Conservation (phyloP, 2,888 invertebrate species). For the Drosophila multiciliata region DNA sequence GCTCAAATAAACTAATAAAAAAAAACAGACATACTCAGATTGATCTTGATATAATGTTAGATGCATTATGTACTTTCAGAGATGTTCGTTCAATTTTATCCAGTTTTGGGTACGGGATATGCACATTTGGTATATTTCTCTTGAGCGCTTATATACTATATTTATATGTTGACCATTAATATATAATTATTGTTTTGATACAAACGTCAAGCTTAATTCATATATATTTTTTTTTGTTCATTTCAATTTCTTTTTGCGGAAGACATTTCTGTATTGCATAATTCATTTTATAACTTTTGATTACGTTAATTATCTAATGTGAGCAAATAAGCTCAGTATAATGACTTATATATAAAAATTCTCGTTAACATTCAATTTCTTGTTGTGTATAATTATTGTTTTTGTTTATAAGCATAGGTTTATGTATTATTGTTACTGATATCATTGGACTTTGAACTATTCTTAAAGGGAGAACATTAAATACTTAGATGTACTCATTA, state of each 20-base stretch:
- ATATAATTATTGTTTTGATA: slow-evolving; percentile 35
- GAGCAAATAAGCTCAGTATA: slow-evolving; percentile 67
- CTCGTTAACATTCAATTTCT: slow-evolving; percentile 58
- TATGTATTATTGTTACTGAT: slow-evolving; percentile 46
- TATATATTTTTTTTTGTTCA: slow-evolving; percentile 26
- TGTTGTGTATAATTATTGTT: slow-evolving; percentile 59
- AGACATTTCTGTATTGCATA: slow-evolving; percentile 71
- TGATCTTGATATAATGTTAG: not conserved
- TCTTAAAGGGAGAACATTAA: slow-evolving; percentile 36
- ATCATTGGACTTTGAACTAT: slow-evolving; percentile 52
- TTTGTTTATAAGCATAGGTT: slow-evolving; percentile 32
- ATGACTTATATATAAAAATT: slow-evolving; percentile 49
- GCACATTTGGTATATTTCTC: slow-evolving; percentile 8
- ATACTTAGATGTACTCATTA: slow-evolving; percentile 10
- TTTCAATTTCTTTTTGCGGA: slow-evolving; percentile 50
- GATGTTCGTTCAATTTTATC: not conserved
- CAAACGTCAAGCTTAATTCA: slow-evolving; percentile 43
- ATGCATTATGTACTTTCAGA: not conserved
- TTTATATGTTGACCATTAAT: slow-evolving; percentile 2
- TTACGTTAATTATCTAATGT: slow-evolving; percentile 53
- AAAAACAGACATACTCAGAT: not conserved
- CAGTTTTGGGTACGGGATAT: slow-evolving; percentile 14
- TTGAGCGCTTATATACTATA: not conserved
- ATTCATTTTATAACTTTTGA: slow-evolving; percentile 52
- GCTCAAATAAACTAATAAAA: not conserved